A percentile compares a stretch with the other conserved stretches of the same genome.
Evolutionary conservation across 2,797 vertebrate species (phyloP).

Genomic region (Phrynocephalus forsythii): DNA sequence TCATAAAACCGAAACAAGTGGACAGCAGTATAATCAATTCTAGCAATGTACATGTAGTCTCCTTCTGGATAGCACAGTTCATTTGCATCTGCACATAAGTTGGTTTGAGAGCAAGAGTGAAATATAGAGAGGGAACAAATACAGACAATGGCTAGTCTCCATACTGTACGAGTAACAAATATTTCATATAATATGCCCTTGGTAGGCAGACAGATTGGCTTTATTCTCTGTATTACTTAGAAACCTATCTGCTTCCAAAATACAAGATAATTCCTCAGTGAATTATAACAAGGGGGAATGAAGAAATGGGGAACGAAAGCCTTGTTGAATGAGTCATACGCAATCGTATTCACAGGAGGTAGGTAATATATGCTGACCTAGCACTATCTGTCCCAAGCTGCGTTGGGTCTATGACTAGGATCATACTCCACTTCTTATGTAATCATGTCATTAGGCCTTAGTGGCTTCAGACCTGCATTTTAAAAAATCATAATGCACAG

Average conservation of each 20-base stretch:
- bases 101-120: too few species aligned
- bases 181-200: slow-evolving; percentile 43
- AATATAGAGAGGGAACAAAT: slow-evolving; percentile 34
- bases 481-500: slow-evolving; percentile 15
- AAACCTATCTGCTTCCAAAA: background rate
- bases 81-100: slow-evolving; percentile 29
- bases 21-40: slow-evolving; percentile 55
- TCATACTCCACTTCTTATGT: slow-evolving; percentile 11
- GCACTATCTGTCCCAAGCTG: slow-evolving; percentile 19
- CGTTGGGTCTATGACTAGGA: slow-evolving; percentile 9
- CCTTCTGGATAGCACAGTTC: slow-evolving; percentile 53
- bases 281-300: slow-evolving; percentile 32
- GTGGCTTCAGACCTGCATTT: slow-evolving; percentile 3
- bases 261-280: slow-evolving; percentile 29
- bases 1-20: slow-evolving; percentile 61
- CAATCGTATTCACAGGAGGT: slow-evolving; percentile 23
- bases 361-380: slow-evolving; percentile 35
- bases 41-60: slow-evolving; percentile 18
- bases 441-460: background rate
- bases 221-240: slow-evolving; percentile 53
- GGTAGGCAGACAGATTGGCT: slow-evolving; percentile 58
- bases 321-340: slow-evolving; percentile 17
- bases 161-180: slow-evolving; percentile 34
- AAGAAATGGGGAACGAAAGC: slow-evolving; percentile 25
- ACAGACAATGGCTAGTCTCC: slow-evolving; percentile 61